Evolutionary conservation across 2,113 vertebrate genomes (phyloP).

Genomic region (Corvus cornix): DNA sequence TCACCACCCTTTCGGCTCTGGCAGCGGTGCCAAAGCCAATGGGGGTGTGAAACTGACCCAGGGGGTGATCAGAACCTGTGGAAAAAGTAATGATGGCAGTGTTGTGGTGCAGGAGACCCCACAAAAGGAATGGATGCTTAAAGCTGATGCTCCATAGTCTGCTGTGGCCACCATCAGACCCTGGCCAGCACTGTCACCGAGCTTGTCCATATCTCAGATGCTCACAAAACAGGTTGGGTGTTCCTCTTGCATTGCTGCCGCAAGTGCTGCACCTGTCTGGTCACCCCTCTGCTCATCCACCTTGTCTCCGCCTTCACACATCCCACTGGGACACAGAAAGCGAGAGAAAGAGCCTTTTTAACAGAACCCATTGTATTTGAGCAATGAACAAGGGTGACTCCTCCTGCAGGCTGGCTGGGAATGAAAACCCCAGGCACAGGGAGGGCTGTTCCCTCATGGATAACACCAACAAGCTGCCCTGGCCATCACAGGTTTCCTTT

Average conservation of each 20-base stretch:
- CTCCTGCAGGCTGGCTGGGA: neutral
- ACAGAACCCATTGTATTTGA: rapidly evolving
- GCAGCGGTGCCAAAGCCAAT: neutral
- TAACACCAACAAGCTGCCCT: rapidly evolving
- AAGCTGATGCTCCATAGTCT: neutral
- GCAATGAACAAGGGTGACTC: rapidly evolving
- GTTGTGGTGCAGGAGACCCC: neutral
- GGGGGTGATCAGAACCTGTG: neutral
- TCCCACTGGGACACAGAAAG: neutral
- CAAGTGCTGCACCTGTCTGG: neutral
- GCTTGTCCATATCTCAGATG: neutral
- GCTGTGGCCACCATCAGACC: neutral
- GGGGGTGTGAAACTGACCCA: neutral
- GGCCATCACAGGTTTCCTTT: neutral
- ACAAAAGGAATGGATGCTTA: neutral
- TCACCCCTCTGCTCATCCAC: neutral
- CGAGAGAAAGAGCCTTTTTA: neutral
- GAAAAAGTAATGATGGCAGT: rapidly evolving
- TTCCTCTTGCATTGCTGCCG: rapidly evolving
- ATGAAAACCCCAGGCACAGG: neutral
- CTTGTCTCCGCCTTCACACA: rapidly evolving
- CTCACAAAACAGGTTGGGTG: neutral
- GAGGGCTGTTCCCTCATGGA: neutral
- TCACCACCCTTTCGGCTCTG: neutral
- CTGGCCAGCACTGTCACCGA: rapidly evolving